phyloP scores from a whole-genome alignment of 2,113 vertebrate species.

The Perognathus longimembris region DNA sequence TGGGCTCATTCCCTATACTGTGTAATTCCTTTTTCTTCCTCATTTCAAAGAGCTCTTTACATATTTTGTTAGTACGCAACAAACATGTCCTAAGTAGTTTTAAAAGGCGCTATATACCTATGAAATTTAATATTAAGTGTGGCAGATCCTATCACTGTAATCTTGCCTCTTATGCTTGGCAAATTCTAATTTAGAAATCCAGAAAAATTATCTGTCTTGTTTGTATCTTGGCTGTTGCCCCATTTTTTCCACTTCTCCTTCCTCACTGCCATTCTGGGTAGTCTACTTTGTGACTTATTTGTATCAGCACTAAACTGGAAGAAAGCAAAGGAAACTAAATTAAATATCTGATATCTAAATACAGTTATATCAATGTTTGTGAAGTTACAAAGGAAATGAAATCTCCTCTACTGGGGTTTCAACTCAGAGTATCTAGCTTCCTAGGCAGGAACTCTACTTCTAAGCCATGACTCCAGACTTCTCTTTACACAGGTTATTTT shows the following conservation, averaged over 20 bases:
- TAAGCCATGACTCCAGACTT: no score
- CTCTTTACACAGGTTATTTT: no score
- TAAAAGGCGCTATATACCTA: neutral
- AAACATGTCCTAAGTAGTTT: neutral
- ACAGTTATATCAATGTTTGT: neutral
- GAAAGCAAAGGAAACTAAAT: neutral
- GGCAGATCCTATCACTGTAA: no score
- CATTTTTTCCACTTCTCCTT: neutral
- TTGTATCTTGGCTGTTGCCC: no score
- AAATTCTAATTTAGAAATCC: no score
- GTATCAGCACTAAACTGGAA: neutral
- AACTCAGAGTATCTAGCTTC: neutral
- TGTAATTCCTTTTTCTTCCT: neutral
- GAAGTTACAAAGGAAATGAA: constrained; percentile 20
- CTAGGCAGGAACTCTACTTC: no score
- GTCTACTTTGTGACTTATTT: neutral
- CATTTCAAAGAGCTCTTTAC: neutral
- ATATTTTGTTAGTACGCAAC: neutral
- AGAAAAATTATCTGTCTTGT: neutral
- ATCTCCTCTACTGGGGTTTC: neutral
- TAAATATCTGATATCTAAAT: constrained; percentile 52
- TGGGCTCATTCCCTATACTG: neutral
- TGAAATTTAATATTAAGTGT: neutral
- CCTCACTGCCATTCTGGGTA: neutral
- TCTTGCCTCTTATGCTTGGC: no score